Evolutionary conservation across 2,797 vertebrate genomes (phyloP), one percentile per base, ranked within the genome.

Genomic region (Pelodytes ibericus): DNA sequence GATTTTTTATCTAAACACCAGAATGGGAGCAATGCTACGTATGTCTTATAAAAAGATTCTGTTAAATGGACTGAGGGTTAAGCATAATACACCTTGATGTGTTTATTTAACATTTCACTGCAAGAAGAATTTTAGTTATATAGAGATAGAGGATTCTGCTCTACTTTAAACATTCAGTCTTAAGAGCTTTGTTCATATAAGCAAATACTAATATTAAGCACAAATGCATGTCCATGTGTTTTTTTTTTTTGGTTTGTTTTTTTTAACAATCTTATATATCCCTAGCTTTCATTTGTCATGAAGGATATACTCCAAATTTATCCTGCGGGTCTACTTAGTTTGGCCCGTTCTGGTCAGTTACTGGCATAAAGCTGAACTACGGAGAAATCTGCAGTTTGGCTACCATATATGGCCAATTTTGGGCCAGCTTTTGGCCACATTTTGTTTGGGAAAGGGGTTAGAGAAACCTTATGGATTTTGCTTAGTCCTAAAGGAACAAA

Each of bases 131-230:
- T 56, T 26, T 25, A 58, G 10, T 5, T 47, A 20, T 8, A 2
- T 53, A 4, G 18, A 53, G 20, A 53, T 22, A 53, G 3, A 22
- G 10, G 56, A 27, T 26, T 58, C 15, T 6, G 56, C 27, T 58
- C 2, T 58, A 58, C 15, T 2, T 36, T 62, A 62, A 62, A 62
- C 60, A 62, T 62, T 62, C 31, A 22, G 18, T 4, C 31, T 31
- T 62, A 33, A 33, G 10, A 62, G n/a, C 20, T 22, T 62, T 24
- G 16, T 31, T 60, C 27, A 30, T n/a, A 30, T 60, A 60, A 60
- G 31, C 60, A 62, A 22, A 62, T 60, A 31, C 1, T 49, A 13
- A 49, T 49, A 49, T 49, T 53, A 53, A 53, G 8, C 49, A 53
- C 49, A 24, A 24, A 53, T 7, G 20, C 49, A 5, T 8, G 10